These are phyloP conservation scores for Macrophya annulata DNA, from an alignment of 2,888 invertebrate species.

Conservation along the genomic window DNA sequence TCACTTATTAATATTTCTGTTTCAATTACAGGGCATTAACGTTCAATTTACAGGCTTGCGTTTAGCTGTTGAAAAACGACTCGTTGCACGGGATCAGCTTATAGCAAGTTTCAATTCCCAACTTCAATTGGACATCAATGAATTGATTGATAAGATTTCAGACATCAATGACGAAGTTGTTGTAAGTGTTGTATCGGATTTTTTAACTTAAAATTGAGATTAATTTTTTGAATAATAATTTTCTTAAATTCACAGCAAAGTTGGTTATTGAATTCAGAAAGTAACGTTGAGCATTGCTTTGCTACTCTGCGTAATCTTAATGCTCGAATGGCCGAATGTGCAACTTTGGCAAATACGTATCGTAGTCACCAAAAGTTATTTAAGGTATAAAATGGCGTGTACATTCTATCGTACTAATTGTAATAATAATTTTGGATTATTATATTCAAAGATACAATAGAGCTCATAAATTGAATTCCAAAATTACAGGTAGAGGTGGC, in stretches of 20 bases:
- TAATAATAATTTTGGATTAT: constrained; percentile 12
- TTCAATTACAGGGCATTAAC: constrained; percentile 81
- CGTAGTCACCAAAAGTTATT: constrained; percentile 92
- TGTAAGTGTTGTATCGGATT: constrained; percentile 78
- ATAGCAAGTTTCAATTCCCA: constrained; percentile 87
- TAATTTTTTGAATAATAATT: neutral
- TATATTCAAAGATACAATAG: constrained; percentile 25
- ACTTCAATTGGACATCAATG: constrained; percentile 89
- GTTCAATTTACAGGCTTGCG: constrained; percentile 84
- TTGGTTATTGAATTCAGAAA: constrained; percentile 87
- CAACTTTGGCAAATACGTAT: constrained; percentile 87
- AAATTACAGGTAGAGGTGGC: constrained; percentile 88
- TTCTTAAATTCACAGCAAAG: constrained; percentile 82
- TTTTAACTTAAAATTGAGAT: neutral
- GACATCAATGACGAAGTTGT: constrained; percentile 87
- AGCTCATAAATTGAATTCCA: neutral
- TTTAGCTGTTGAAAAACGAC: constrained; percentile 86
- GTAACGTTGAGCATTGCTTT: constrained; percentile 86
- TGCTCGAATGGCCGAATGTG: constrained; percentile 84
- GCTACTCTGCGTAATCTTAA: constrained; percentile 84
- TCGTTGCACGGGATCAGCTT: constrained; percentile 86
- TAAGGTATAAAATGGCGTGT: constrained; percentile 81
- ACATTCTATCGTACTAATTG: constrained; percentile 50
- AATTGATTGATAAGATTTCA: constrained; percentile 87
- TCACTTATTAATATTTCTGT: neutral